A percentile compares a stretch with the other conserved stretches of the same genome.
Conservation (phyloP, 2,797 vertebrate genomes). For the Oreonectes daqikongensis region DNA sequence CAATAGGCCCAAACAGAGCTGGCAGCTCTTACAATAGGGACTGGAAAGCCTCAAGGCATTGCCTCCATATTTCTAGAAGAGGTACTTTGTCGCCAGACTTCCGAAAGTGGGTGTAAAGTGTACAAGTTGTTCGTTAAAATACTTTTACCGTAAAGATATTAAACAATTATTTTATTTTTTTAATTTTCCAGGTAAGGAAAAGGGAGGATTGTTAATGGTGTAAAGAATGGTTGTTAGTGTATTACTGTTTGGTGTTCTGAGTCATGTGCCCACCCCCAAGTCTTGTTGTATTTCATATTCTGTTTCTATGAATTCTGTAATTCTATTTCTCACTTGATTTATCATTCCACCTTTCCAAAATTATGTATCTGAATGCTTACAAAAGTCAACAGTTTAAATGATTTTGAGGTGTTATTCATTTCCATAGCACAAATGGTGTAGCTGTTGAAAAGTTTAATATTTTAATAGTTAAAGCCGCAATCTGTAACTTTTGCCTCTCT, state of each 20-base stretch:
- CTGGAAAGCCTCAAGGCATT: conserved; percentile 84
- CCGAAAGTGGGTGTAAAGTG: background rate
- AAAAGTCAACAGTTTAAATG: background rate
- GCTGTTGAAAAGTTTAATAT: background rate
- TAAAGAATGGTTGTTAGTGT: background rate
- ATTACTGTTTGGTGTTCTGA: too few relatives aligned
- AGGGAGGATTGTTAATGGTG: too few relatives aligned
- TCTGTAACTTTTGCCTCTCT: too few relatives aligned
- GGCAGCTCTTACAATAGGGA: conserved; percentile 81
- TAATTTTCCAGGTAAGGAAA: too few relatives aligned
- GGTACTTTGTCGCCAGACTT: conserved; percentile 21
- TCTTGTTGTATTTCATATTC: background rate
- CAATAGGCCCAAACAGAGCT: conserved; percentile 89
- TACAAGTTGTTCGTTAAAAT: background rate
- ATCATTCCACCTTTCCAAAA: background rate
- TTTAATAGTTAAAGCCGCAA: background rate
- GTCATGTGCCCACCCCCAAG: too few relatives aligned
- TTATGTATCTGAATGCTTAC: background rate
- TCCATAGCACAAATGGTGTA: background rate
- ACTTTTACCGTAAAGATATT: too few relatives aligned
- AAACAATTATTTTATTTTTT: too few relatives aligned
- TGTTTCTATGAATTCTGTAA: background rate
- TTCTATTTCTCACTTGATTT: background rate
- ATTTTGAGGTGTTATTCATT: background rate
- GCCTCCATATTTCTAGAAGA: conserved; percentile 79